Percentiles rank a stretch among this genome's conserved stretches.
phyloP scores from a whole-genome alignment of 2,113 vertebrate genomes.

The Bettongia penicillata region DNA sequence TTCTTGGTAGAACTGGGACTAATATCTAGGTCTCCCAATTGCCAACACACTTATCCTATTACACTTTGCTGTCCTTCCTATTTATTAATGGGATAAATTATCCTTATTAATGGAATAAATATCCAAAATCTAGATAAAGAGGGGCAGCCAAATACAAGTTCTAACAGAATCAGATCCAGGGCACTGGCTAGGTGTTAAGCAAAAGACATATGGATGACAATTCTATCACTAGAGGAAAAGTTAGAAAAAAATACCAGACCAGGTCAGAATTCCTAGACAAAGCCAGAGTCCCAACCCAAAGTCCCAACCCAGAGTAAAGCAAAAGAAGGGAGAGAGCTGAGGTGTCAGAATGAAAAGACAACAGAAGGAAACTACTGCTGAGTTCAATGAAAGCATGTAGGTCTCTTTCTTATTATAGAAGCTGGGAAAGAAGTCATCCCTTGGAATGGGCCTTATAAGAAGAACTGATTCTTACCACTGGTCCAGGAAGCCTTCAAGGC shows the following conservation, averaged over 20 bases:
- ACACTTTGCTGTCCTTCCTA: neutral
- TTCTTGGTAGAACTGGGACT: neutral
- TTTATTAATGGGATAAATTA: neutral
- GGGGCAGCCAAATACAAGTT: neutral
- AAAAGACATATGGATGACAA: neutral
- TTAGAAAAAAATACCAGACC: neutral
- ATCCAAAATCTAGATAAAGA: neutral
- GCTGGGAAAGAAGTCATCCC: neutral
- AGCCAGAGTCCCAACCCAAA: neutral
- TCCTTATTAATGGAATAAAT: neutral
- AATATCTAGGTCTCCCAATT: neutral
- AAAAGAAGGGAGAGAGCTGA: neutral
- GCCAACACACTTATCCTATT: neutral
- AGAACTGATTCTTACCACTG: neutral
- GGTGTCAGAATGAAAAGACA: neutral
- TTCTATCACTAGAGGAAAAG: neutral
- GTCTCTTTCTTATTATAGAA: neutral
- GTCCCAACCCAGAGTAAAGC: neutral
- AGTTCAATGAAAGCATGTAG: neutral
- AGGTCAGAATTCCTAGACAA: neutral
- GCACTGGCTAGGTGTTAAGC: fast-evolving
- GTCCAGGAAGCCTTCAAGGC: neutral
- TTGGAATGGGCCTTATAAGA: neutral
- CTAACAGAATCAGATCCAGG: neutral
- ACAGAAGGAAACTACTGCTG: neutral